Conservation (phyloP, 1,140 invertebrate species). For the Delia radicum region DNA sequence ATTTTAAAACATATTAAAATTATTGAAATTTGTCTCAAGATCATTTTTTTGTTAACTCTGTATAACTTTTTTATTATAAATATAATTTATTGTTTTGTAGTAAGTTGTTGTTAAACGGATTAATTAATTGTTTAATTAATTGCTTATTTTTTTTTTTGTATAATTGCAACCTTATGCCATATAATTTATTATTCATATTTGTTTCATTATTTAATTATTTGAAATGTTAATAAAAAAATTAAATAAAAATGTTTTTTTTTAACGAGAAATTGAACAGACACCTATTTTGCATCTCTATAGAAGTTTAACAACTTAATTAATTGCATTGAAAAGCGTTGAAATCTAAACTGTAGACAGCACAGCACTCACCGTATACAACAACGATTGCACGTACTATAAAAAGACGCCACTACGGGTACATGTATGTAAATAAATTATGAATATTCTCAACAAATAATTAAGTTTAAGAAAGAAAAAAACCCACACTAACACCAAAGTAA, state of each 20-base stretch:
- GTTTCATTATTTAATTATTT: background rate
- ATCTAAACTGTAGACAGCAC: background rate
- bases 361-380: background rate
- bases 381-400: background rate
- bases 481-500: background rate
- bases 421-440: background rate
- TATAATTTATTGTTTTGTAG: no score
- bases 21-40: no score
- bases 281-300: background rate
- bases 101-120: background rate
- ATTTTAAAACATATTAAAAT: no score
- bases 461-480: background rate
- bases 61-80: no score
- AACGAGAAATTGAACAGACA: background rate
- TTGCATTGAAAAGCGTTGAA: background rate
- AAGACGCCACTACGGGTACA: background rate
- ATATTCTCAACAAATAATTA: slow-evolving; percentile 5
- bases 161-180: no score
- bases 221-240: background rate
- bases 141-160: no score
- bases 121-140: background rate
- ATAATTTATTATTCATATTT: background rate
- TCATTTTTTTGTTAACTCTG: no score
- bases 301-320: background rate
- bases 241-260: background rate